These are phyloP conservation scores for Zenarchopterus dispar DNA, from an alignment of 2,797 vertebrate genomes.

Conservation along the genomic window DNA sequence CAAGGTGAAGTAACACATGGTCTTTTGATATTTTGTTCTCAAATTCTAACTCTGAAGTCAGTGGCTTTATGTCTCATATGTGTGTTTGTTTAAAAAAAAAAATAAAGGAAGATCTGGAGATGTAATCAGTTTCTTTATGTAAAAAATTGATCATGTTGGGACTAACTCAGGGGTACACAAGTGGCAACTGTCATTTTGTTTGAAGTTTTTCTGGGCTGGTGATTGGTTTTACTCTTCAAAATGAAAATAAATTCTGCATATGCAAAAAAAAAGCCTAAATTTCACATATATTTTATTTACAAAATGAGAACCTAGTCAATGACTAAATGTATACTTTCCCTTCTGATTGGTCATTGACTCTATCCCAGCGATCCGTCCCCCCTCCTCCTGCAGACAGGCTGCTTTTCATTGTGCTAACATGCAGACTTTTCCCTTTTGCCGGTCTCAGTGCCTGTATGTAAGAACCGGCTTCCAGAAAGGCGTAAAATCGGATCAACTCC, in stretches of 20 bases:
- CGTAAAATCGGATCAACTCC: too few species aligned
- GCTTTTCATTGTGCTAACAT: not conserved
- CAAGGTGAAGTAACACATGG: too few species aligned
- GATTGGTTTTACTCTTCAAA: constrained; percentile 28
- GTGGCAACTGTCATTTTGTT: constrained; percentile 64
- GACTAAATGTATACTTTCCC: constrained; percentile 25
- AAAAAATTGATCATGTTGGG: constrained; percentile 67
- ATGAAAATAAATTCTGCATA: constrained; percentile 8
- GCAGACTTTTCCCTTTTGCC: too few species aligned
- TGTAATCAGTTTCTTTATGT: constrained; percentile 59
- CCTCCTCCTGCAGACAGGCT: constrained; percentile 37
- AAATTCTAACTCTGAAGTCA: constrained; percentile 13
- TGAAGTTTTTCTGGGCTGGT: constrained; percentile 7
- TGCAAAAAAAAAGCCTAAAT: not conserved
- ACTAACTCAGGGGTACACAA: constrained; percentile 74
- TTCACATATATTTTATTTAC: constrained; percentile 11
- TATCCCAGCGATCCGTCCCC: constrained; percentile 40
- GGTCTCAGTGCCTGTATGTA: too few species aligned
- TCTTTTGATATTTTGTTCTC: not conserved
- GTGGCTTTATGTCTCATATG: not conserved
- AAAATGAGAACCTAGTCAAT: constrained; percentile 40
- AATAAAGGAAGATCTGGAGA: constrained; percentile 1
- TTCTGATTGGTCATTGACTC: constrained; percentile 47
- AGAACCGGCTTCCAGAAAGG: too few species aligned
- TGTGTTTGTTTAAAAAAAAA: too few species aligned